Evolutionary conservation across 2,797 vertebrate genomes (phyloP).

Genomic region (Tamandua tetradactyla): DNA sequence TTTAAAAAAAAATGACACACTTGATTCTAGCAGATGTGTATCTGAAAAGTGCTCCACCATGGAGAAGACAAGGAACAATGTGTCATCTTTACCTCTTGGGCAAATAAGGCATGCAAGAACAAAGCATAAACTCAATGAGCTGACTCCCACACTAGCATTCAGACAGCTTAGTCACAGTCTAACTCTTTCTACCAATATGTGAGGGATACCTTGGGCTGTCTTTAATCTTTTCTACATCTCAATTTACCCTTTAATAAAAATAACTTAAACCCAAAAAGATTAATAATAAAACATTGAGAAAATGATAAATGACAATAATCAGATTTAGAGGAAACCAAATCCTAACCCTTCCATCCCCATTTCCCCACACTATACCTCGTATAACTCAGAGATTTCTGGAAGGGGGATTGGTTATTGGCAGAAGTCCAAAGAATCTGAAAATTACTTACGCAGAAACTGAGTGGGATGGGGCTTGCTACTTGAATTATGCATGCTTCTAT

Average conservation of each 20-base stretch:
- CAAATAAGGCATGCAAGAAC: background rate
- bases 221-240: background rate
- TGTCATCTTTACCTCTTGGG: background rate
- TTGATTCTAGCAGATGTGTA: background rate
- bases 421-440: conserved; percentile 52
- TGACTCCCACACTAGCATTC: background rate
- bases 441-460: conserved; percentile 75
- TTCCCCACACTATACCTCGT: background rate
- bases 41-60: background rate
- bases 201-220: background rate
- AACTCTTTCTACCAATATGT: background rate
- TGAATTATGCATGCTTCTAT: conserved; percentile 79
- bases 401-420: background rate
- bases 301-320: conserved; percentile 37
- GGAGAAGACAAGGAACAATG: background rate
- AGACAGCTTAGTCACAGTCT: background rate
- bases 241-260: background rate
- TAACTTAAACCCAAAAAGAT: background rate
- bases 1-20: background rate
- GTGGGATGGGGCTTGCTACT: conserved; percentile 49
- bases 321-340: conserved; percentile 35
- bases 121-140: background rate
- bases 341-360: background rate
- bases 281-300: conserved; percentile 2
- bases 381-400: conserved; percentile 39